These are phyloP conservation scores for Myotis yumanensis DNA, from an alignment of 2,113 vertebrate genomes.

Conservation along the genomic window DNA sequence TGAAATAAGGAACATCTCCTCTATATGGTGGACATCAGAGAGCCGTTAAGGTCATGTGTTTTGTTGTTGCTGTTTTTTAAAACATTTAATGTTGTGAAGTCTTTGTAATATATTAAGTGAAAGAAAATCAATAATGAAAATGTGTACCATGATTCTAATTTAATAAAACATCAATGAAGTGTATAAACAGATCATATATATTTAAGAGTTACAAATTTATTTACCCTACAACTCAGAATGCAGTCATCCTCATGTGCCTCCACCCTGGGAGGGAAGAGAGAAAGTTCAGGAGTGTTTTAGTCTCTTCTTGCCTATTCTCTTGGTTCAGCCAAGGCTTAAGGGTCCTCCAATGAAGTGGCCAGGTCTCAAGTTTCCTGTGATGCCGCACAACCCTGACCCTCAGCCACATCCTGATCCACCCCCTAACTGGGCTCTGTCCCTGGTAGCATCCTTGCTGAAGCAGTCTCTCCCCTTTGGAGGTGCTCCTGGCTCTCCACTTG, in stretches of 20 bases:
- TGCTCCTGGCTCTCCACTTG: neutral
- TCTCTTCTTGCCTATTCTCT: neutral
- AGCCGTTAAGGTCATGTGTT: neutral
- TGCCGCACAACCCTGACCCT: fast-evolving
- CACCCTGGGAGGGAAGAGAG: neutral
- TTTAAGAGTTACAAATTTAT: neutral
- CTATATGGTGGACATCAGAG: neutral
- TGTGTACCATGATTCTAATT: neutral
- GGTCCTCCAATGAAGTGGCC: fast-evolving
- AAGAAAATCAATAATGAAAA: neutral
- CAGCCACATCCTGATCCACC: fast-evolving
- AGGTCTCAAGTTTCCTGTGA: fast-evolving
- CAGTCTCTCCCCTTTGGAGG: fast-evolving
- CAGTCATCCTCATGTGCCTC: neutral
- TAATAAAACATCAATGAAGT: neutral
- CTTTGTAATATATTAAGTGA: neutral
- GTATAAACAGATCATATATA: neutral
- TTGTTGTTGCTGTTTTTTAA: neutral
- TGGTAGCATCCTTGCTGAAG: neutral
- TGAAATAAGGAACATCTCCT: neutral
- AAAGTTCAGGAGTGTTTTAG: neutral
- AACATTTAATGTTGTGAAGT: neutral
- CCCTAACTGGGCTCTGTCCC: neutral
- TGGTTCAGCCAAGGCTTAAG: neutral
- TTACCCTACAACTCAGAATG: neutral